Conservation (phyloP, 2,797 vertebrate species). For the Notolabrus celidotus region DNA sequence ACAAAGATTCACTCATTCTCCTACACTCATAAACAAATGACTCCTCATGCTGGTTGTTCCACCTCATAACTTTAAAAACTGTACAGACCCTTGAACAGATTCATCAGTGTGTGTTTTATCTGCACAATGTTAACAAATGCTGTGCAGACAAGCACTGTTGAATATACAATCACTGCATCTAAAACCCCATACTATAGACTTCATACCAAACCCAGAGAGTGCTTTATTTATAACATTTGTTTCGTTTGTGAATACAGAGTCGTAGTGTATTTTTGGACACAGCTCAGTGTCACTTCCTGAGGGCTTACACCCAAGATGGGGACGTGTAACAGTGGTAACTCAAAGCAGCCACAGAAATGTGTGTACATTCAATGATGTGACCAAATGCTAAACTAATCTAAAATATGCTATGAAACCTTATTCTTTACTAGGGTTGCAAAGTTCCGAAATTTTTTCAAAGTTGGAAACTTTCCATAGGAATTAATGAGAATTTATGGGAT, state of each 20-base stretch:
- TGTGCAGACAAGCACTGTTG: background rate
- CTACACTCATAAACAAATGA: constrained; percentile 25
- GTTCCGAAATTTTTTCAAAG: too few relatives aligned
- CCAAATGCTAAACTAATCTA: too few relatives aligned
- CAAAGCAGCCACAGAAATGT: background rate
- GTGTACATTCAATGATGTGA: background rate
- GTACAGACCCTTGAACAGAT: background rate
- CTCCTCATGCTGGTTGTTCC: background rate
- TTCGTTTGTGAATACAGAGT: too few relatives aligned
- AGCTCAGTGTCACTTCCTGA: too few relatives aligned
- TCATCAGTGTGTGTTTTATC: background rate
- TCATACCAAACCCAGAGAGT: background rate
- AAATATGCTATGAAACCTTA: too few relatives aligned
- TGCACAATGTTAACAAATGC: background rate
- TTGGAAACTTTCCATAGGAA: too few relatives aligned
- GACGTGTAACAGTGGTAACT: background rate
- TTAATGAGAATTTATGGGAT: too few relatives aligned
- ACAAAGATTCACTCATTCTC: constrained; percentile 40
- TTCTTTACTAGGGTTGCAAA: too few relatives aligned
- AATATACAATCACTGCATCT: background rate
- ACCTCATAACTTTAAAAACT: constrained; percentile 16
- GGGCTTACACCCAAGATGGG: background rate
- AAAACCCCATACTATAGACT: background rate
- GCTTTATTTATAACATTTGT: background rate
- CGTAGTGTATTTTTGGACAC: too few relatives aligned